These are phyloP conservation scores for Styela clava DNA, from an alignment of 23 tunicate species.

Conservation along the genomic window DNA sequence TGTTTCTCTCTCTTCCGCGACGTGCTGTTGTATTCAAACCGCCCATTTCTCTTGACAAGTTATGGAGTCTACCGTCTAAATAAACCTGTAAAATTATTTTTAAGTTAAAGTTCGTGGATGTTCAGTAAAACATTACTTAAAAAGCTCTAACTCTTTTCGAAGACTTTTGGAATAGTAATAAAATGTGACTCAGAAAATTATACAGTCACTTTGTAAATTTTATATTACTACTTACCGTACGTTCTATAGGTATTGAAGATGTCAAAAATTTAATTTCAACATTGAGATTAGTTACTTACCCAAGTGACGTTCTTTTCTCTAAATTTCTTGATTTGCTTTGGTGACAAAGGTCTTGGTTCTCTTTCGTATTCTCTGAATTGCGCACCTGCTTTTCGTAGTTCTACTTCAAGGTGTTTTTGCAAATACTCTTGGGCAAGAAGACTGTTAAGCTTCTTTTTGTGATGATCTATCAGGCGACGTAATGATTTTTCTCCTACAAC, in stretches of 20 bases:
- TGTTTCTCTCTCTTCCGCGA: conserved; percentile 1
- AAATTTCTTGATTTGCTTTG: conserved; percentile 15
- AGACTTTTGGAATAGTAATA: no score
- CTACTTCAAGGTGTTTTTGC: conserved; percentile 15
- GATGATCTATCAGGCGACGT: neutral
- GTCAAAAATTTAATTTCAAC: no score
- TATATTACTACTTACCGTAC: no score
- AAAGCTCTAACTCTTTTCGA: no score
- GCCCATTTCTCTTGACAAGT: neutral
- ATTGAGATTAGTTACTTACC: neutral
- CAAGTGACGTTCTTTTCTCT: conserved; percentile 4
- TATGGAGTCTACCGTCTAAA: conserved; percentile 16
- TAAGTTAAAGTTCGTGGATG: no score
- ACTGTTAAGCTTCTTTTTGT: conserved; percentile 10
- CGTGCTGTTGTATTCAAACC: neutral
- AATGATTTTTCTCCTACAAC: neutral
- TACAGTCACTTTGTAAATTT: no score
- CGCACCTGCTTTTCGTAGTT: conserved; percentile 18
- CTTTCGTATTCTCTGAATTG: conserved; percentile 20
- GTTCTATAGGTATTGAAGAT: no score
- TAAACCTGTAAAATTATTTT: conserved; percentile 14
- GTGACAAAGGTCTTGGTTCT: neutral
- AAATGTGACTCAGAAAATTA: no score
- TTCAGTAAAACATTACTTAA: no score
- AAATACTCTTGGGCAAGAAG: conserved; percentile 28